Percentiles rank a stretch among this genome's conserved stretches.
Conservation (phyloP, 2,797 vertebrate species). For the Acomys russatus region DNA sequence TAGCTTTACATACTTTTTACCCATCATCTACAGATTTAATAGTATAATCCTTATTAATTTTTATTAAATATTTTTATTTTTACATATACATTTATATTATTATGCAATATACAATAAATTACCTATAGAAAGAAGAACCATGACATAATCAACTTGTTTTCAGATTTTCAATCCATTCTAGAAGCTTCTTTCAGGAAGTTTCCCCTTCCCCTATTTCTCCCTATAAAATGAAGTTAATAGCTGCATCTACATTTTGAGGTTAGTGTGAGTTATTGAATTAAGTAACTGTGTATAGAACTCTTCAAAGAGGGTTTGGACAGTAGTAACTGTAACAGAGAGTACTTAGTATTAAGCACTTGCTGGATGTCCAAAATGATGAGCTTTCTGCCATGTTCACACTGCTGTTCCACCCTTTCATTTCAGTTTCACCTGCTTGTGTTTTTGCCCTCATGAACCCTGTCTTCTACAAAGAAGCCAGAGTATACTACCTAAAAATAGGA, state of each 20-base stretch:
- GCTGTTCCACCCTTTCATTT: neutral
- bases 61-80: no score
- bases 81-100: no score
- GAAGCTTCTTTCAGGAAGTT: neutral
- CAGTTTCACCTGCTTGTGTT: neutral
- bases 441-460: neutral
- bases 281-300: neutral
- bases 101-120: no score
- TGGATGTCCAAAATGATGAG: neutral
- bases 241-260: neutral
- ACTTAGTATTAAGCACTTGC: neutral
- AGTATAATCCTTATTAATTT: neutral
- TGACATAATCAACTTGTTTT: no score
- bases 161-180: no score
- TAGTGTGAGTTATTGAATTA: neutral
- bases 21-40: neutral
- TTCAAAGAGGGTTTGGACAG: neutral
- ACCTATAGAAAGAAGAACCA: no score
- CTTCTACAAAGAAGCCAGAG: neutral
- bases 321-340: neutral
- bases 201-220: neutral
- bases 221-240: neutral
- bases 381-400: neutral
- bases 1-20: constrained; percentile 32
- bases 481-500: neutral